Evolutionary conservation across 2,888 invertebrate genomes (phyloP), one percentile per base, ranked within the genome.

Genomic region (Lasius platythorax): DNA sequence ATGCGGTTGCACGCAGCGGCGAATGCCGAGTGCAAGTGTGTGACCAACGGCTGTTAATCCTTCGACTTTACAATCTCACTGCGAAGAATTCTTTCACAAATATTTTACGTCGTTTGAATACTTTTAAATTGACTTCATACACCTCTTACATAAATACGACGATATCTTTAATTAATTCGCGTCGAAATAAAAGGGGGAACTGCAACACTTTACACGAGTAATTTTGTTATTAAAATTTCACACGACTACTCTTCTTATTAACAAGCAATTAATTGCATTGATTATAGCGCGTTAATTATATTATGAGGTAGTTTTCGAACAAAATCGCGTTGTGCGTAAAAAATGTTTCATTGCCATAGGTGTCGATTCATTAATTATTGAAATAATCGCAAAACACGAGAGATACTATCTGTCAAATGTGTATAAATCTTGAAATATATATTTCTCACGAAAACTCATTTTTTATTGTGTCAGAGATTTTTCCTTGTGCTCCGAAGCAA

Each of bases 31-130:
- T 53, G 53, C n/a, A 37, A 4, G 8, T n/a, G 8, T 53, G n/a
- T 81, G 79, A 81, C 79, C 79, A 73, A 63, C 79, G 46, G 79
- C 73, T 73, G 79, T 81, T 81, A 81, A 79, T 28, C 11, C 18
- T 37, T 18, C 1, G 3, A 28, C n/a, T n/a, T 53, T 53, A 0
- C 50, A 40, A 12, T 8, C 1, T 78, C 6, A 3, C 11, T 8
- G 8, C 15, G 18, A n/a, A 8, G 0, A 56, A 53, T 56, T 40
- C n/a, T 64, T 43, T 37, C 43, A 63, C 8, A 43, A 28, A 15
- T 63, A 18, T 63, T 50, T 18, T 15, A 0, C 12, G n/a, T 43
- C 3, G n/a, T 63, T 15, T 1, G 33, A 43, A 50, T 18, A 61
- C 50, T 46, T 66, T 33, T 15, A 8, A 30, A 28, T 58, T 58